phyloP scores from a whole-genome alignment of 2,888 invertebrate species.

The Rhamphomyia laevipes region DNA sequence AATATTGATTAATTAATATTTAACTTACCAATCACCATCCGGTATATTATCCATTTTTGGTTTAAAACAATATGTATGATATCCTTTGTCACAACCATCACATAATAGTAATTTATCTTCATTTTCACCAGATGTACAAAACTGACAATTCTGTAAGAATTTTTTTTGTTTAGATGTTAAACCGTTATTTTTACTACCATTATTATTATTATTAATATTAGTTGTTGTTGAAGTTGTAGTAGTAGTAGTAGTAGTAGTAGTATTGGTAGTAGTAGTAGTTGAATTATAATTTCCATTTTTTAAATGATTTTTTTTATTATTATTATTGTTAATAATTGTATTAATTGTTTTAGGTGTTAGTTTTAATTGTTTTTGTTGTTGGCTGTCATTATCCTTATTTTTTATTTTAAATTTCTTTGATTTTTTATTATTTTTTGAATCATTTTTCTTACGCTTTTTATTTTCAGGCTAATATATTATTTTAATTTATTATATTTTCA shows the following conservation, averaged over 20 bases:
- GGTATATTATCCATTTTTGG: conserved; percentile 94
- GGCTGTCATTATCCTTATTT: no score
- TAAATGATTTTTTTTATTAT: conserved; percentile 6
- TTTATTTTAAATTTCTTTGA: background rate
- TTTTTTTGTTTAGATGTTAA: conserved; percentile 23
- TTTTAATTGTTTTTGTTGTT: conserved; percentile 8
- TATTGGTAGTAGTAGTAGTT: conserved; percentile 11
- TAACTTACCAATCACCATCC: conserved; percentile 88
- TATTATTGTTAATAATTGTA: conserved; percentile 2
- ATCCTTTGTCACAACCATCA: conserved; percentile 96
- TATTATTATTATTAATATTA: conserved; percentile 15
- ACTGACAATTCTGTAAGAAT: conserved; percentile 81
- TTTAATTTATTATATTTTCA: no score
- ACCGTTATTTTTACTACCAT: conserved; percentile 15
- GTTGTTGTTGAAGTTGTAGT: conserved; percentile 18
- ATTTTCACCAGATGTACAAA: conserved; percentile 91
- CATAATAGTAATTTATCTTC: conserved; percentile 90
- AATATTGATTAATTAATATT: background rate
- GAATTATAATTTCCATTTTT: background rate
- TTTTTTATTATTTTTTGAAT: background rate
- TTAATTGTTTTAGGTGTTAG: conserved; percentile 3
- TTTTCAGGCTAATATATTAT: no score
- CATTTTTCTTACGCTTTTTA: no score
- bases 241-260: conserved; percentile 11
- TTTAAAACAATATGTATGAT: conserved; percentile 97